Evolutionary conservation across 2,113 vertebrate genomes (phyloP).

Genomic region (Colossoma macropomum): DNA sequence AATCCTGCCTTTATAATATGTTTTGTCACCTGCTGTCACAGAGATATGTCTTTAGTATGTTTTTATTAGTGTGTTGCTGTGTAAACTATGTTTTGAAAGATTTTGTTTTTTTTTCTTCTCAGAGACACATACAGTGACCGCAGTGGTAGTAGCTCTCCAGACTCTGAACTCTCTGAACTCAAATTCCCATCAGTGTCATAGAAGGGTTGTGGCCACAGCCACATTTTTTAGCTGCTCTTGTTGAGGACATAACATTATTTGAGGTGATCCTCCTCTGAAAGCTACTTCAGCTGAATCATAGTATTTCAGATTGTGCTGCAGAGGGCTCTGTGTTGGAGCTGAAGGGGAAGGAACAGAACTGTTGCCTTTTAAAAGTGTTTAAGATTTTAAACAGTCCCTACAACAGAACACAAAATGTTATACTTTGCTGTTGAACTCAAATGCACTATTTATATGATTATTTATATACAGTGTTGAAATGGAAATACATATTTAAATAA

Average conservation of each 20-base stretch:
- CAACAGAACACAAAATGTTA: conserved; percentile 1
- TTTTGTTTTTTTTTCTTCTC: conserved; percentile 43
- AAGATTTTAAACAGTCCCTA: background rate
- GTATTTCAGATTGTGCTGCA: background rate
- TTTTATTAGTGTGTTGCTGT: background rate
- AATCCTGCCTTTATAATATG: background rate
- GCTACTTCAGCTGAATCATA: background rate
- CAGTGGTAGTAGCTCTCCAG: conserved; percentile 90
- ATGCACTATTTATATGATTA: background rate
- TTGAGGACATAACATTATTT: background rate
- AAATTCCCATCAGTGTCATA: conserved; percentile 77
- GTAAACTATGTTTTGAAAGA: no score
- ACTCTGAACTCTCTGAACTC: conserved; percentile 89
- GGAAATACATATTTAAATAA: background rate
- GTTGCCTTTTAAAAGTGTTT: background rate
- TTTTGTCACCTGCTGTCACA: background rate
- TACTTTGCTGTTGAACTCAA: background rate
- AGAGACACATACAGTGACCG: conserved; percentile 93
- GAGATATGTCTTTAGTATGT: background rate
- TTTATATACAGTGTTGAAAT: background rate
- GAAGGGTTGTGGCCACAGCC: background rate
- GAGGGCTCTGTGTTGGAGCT: background rate
- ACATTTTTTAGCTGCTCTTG: background rate
- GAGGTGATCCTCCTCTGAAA: background rate
- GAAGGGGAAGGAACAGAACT: background rate